These are phyloP conservation scores for Montipora cactus DNA, from an alignment of 64 coral and sea anemone genomes.

Conservation along the genomic window DNA sequence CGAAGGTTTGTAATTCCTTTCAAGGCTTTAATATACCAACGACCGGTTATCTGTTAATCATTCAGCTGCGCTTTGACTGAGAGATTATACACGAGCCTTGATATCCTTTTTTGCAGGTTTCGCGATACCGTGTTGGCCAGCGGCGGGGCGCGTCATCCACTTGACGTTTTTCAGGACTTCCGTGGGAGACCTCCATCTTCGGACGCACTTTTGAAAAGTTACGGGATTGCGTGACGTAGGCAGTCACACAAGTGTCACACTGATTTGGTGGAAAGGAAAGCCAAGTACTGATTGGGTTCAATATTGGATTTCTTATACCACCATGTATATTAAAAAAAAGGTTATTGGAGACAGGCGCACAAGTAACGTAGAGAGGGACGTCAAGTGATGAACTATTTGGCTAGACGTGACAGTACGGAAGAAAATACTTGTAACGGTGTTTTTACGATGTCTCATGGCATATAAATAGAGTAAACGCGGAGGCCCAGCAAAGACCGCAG, in stretches of 20 bases:
- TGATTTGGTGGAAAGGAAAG: neutral
- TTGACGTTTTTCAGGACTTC: conserved; percentile 89
- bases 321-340: too few species aligned
- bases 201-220: conserved; percentile 67
- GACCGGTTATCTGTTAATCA: neutral
- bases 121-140: conserved; percentile 93
- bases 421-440: too few species aligned
- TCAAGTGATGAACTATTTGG: too few species aligned
- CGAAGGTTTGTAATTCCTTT: conserved; percentile 47
- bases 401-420: too few species aligned
- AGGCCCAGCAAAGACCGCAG: too few species aligned
- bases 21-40: neutral
- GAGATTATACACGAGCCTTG: too few species aligned
- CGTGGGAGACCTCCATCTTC: conserved; percentile 72
- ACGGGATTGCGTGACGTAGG: conserved; percentile 48
- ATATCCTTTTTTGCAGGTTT: conserved; percentile 46
- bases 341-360: too few species aligned
- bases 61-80: neutral
- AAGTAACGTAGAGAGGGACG: too few species aligned
- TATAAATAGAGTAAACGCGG: too few species aligned
- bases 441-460: too few species aligned
- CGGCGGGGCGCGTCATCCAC: conserved; percentile 87
- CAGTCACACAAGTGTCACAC: neutral
- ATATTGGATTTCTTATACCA: too few species aligned
- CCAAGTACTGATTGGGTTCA: too few species aligned